Percentiles rank a stretch among this genome's conserved stretches.
These are phyloP conservation scores for Drosophila greeni DNA, from an alignment of 2,888 invertebrate genomes.

Conservation along the genomic window DNA sequence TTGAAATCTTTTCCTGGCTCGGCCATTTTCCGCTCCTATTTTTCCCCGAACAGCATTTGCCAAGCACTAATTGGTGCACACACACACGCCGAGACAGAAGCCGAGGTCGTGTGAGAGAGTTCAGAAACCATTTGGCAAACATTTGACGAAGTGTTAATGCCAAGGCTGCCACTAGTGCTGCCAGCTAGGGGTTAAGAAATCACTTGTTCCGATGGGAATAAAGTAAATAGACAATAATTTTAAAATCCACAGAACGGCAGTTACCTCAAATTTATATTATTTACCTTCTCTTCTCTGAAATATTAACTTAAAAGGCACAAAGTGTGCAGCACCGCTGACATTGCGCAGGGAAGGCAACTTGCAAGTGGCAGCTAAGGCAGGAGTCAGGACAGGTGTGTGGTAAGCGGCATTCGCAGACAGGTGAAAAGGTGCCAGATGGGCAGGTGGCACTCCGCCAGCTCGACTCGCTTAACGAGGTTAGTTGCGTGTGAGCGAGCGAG, in stretches of 20 bases:
- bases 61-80: slow-evolving; percentile 61
- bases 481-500: slow-evolving; percentile 49
- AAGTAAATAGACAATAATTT: background rate
- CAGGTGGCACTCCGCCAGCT: slow-evolving; percentile 28
- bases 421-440: slow-evolving; percentile 15
- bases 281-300: too few species aligned
- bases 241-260: background rate
- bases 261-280: background rate
- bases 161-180: slow-evolving; percentile 47
- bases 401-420: slow-evolving; percentile 12
- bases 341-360: slow-evolving; percentile 43
- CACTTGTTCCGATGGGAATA: background rate
- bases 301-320: background rate
- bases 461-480: slow-evolving; percentile 53
- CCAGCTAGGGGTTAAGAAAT: background rate
- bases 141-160: slow-evolving; percentile 70
- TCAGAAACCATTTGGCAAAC: slow-evolving; percentile 66
- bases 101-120: slow-evolving; percentile 32
- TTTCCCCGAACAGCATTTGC: slow-evolving; percentile 23
- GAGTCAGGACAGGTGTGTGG: slow-evolving; percentile 31
- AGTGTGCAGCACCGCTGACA: slow-evolving; percentile 20
- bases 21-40: background rate
- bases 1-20: slow-evolving; percentile 43
- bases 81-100: slow-evolving; percentile 16
- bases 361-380: slow-evolving; percentile 17